phyloP scores from a whole-genome alignment of 2,113 vertebrate species.

The Lagenorhynchus albirostris region DNA sequence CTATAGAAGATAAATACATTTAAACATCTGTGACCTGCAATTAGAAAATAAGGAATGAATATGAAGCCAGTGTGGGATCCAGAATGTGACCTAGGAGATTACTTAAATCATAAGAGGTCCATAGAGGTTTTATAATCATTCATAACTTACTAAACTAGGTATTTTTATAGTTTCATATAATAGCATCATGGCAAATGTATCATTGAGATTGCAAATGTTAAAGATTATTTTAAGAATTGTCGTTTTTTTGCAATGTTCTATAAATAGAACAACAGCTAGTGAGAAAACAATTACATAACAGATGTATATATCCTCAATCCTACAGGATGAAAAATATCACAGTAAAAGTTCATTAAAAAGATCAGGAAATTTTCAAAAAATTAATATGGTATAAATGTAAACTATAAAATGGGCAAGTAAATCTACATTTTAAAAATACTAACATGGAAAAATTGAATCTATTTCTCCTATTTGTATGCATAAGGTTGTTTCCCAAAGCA shows the following conservation, averaged over 20 bases:
- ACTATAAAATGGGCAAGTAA: background rate
- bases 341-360: conserved; percentile 25
- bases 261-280: conserved; percentile 43
- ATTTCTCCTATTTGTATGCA: background rate
- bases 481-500: background rate
- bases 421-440: conserved; percentile 21
- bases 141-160: background rate
- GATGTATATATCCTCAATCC: background rate
- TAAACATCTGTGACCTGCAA: conserved; percentile 5
- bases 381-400: conserved; percentile 5
- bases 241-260: conserved; percentile 10
- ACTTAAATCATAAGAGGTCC: background rate
- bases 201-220: conserved; percentile 42
- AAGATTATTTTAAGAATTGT: conserved; percentile 55
- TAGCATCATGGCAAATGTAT: background rate
- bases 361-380: conserved; percentile 38
- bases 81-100: background rate
- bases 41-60: conserved; percentile 12
- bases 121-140: background rate
- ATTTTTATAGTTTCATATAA: conserved; percentile 49
- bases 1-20: background rate
- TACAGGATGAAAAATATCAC: conserved; percentile 52
- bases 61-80: background rate
- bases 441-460: background rate
- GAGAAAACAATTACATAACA: conserved; percentile 45